A percentile compares a stretch with the other conserved stretches of the same genome.
Evolutionary conservation across 2,888 invertebrate genomes (phyloP).

Genomic region (Cremastinae sp.): DNA sequence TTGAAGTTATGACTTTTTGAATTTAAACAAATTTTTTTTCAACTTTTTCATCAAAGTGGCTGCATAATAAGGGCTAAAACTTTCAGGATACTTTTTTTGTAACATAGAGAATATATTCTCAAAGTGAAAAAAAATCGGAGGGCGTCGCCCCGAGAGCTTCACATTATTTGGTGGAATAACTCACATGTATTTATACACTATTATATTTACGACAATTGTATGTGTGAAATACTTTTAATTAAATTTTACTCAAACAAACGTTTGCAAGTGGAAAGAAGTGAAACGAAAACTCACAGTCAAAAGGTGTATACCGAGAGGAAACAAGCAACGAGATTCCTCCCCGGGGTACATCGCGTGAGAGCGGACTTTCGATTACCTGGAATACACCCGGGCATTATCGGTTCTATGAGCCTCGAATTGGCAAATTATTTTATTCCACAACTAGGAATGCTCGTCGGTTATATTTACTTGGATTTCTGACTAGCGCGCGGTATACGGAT

Average conservation of each 20-base stretch:
- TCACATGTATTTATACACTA: too few relatives aligned
- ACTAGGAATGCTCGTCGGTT: constrained; percentile 6
- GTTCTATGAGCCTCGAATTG: constrained; percentile 53
- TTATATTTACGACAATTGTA: too few relatives aligned
- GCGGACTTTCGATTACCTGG: constrained; percentile 44
- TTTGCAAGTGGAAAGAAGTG: background rate
- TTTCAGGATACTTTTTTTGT: too few relatives aligned
- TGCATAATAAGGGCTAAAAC: too few relatives aligned
- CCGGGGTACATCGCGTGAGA: constrained; percentile 13
- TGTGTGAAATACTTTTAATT: background rate
- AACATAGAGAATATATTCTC: too few relatives aligned
- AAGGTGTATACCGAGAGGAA: background rate
- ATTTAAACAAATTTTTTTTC: too few relatives aligned
- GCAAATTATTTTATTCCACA: constrained; percentile 55
- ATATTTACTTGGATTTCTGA: constrained; percentile 30
- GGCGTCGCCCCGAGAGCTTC: too few relatives aligned
- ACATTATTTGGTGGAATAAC: too few relatives aligned
- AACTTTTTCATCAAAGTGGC: too few relatives aligned
- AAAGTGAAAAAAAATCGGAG: too few relatives aligned
- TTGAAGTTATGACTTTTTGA: too few relatives aligned
- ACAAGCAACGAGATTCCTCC: background rate
- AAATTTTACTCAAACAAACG: background rate
- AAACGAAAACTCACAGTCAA: background rate
- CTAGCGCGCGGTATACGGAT: constrained; percentile 27
- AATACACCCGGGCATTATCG: constrained; percentile 53